Evolutionary conservation across 2,888 invertebrate species (phyloP).

Genomic region (Ophion costatus): DNA sequence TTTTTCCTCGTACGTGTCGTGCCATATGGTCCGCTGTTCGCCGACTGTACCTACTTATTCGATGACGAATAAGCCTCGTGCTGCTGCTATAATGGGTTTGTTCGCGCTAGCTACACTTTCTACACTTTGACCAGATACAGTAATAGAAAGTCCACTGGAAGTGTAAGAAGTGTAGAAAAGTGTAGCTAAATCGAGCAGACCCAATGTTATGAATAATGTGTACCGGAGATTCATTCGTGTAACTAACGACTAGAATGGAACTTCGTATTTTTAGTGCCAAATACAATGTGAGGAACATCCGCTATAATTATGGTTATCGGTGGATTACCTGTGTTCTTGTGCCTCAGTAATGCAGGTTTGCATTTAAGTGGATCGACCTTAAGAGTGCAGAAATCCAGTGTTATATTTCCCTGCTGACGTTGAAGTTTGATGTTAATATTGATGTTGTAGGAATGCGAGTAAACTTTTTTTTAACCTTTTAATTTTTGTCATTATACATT

Average conservation of each 20-base stretch:
- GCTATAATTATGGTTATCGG: neutral
- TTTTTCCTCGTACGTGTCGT: neutral
- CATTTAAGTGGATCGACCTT: neutral
- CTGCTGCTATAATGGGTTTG: neutral
- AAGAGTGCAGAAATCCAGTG: no score
- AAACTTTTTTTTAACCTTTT: no score
- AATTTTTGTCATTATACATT: no score
- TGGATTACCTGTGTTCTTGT: neutral
- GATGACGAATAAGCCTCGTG: neutral
- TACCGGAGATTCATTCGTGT: neutral
- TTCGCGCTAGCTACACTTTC: no score
- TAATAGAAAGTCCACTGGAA: no score
- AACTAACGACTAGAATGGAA: neutral
- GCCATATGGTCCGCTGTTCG: constrained; percentile 45
- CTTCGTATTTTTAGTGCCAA: neutral
- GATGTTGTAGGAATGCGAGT: no score
- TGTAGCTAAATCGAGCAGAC: no score
- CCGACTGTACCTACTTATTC: neutral
- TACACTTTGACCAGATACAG: no score
- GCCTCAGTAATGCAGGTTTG: neutral
- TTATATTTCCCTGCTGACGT: no score
- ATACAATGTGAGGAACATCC: neutral
- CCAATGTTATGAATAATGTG: neutral
- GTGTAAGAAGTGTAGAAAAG: no score
- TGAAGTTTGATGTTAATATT: no score